Base-by-base conservation (phyloP, 2,888 invertebrate genomes). In the Junonia oenone region DNA sequence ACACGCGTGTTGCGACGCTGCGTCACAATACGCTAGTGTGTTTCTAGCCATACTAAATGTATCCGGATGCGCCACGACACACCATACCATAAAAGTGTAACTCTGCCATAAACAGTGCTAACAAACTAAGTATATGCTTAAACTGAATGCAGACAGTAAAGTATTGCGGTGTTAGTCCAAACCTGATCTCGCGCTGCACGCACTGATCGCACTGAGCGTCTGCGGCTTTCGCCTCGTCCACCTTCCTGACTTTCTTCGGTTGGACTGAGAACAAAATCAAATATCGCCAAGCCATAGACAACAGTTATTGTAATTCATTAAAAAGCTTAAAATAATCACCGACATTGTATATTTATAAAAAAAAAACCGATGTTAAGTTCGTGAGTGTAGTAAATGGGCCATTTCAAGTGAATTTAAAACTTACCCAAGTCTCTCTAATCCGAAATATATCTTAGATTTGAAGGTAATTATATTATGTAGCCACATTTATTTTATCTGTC, bases 181-280 rank as follows among this genome's bases (percentile, higher is more conserved):
- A 88, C 87, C 88, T 88, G 70, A 73, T 51, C 62, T 78, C 72
- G 46, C 68, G 73, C 66, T 83, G 78, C 46, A 73, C 53, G 76
- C 87, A 88, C 67, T 64, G 66, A 64, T 78, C 76, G 72, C 86
- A 87, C 63, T 63, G 58, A 55, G 54, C 63, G 61, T 77, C 76
- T 15, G 72, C 70, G 35, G 67, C 65, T 61, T 71, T 74, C 63
- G 51, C 38, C 58, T 66, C 68, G 37, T 76, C 83, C 48, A 61
- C 47, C 68, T 80, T 86, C 71, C 75, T 69, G 63, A 65, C 45
- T 76, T 86, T 86, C 74, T 72, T 71, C 68, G 83, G 75, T 66
- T 77, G 80, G 67, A 77, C 88, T 88, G 87, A 72, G 83, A 85
- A 87, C 86, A 88, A 77, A 82, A 78, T 73, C 71, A 78, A 85